phyloP scores from a whole-genome alignment of 2,113 vertebrate species.

The Aleadryas rufinucha region DNA sequence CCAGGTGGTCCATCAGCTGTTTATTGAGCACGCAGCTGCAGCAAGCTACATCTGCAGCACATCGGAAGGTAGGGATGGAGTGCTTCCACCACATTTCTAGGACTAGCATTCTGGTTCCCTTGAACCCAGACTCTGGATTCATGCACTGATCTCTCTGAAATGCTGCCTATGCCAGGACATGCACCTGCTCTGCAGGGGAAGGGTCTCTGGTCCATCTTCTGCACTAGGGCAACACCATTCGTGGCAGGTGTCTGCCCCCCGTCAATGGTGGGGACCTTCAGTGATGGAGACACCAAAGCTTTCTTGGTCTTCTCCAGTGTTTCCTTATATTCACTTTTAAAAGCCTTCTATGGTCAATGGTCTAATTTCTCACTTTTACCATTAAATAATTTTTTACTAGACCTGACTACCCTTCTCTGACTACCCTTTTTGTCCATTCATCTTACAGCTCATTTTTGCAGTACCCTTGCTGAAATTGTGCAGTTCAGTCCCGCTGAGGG shows the following conservation, averaged over 20 bases:
- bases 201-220: not conserved
- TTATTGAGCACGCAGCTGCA: rapidly evolving
- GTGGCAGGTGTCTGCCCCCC: not conserved
- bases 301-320: not conserved
- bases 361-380: not conserved
- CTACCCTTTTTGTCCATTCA: not conserved
- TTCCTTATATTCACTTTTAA: not conserved
- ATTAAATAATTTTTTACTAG: not conserved
- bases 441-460: not conserved
- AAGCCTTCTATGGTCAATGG: not conserved
- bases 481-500: not conserved
- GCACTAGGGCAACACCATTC: not conserved
- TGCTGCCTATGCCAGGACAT: not conserved
- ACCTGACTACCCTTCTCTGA: not conserved
- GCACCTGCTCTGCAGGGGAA: not conserved
- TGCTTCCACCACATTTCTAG: rapidly evolving
- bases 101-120: not conserved
- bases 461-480: not conserved
- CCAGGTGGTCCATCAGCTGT: not conserved
- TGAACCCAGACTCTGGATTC: not conserved
- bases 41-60: not conserved
- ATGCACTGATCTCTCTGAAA: not conserved
- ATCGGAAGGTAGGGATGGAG: not conserved
- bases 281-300: not conserved
- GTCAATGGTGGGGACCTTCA: not conserved